Base-by-base conservation (phyloP, 2,113 vertebrate species). In the Addax nasomaculatus region DNA sequence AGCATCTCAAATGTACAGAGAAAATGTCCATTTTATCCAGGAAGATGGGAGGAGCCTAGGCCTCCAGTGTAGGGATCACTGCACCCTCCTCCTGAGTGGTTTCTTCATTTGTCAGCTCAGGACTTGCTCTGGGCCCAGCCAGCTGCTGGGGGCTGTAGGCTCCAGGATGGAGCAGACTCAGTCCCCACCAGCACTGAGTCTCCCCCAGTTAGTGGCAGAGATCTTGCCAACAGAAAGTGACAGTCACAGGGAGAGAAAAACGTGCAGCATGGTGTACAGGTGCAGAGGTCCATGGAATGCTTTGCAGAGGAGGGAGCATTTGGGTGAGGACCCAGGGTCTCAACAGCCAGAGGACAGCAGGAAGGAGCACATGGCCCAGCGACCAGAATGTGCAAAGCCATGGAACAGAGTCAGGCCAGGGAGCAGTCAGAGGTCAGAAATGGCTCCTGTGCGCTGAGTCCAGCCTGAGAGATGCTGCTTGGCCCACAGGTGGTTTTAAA, bases 221-320 rank as follows among this genome's bases (percentile, higher is more conserved):
- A 45, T 3, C 29, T 30, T 13, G 8, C 17, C 73, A 17, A 27
- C 13, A 12, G 21, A 5, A 30, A 30, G 57, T 13, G 55, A 49
- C 23, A 15, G 16, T 39, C 58, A 7, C 17, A 30, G 60, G 58
- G 91, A 23, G 16, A 30, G 62, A 9, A 6, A 6, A 15, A 5
- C 1, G 2, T 11, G 33, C 30, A 14, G 16, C 0, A 0, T 27
- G 15, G 15, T 0, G 5, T 30, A 51, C 2, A 11, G 45, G 21
- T 60, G 79, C 43, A 19, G 29, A 9, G 64, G 49, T 19, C 27
- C 9, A 0, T 49, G 45, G 23, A 17, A 30, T 17, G 55, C 55
- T 55, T 76, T 30, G 49, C 53, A 5, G 60, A 47, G 25, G 45
- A 90, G 80, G 45, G 9, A 15, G 15, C 36, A 7, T 84, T 23